A percentile compares a stretch with the other conserved stretches of the same genome.
phyloP scores from a whole-genome alignment of 2,888 invertebrate genomes.

The Papilio elwesi region DNA sequence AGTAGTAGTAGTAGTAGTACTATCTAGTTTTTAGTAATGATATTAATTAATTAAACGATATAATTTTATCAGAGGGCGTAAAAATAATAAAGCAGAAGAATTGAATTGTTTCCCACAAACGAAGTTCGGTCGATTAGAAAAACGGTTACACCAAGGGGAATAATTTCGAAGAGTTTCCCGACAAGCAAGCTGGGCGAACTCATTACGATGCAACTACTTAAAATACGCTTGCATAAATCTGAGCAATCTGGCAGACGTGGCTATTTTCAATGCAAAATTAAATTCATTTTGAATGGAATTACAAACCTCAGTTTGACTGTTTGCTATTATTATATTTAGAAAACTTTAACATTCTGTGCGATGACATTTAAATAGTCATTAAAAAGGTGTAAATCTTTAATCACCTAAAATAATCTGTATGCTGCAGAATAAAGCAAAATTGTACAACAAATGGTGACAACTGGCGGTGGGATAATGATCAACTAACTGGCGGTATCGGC shows the following conservation, averaged over 20 bases:
- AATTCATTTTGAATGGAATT: constrained; percentile 28
- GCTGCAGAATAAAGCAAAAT: too few species aligned
- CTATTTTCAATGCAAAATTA: constrained; percentile 31
- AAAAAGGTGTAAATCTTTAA: too few species aligned
- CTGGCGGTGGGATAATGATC: too few species aligned
- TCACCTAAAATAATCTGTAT: too few species aligned
- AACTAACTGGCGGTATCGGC: too few species aligned
- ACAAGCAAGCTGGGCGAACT: constrained; percentile 21
- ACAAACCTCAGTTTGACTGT: constrained; percentile 25
- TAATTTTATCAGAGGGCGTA: neutral
- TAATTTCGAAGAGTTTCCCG: constrained; percentile 25
- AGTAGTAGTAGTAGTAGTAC: too few species aligned
- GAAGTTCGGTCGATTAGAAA: constrained; percentile 9
- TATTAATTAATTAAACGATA: neutral
- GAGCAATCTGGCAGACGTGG: constrained; percentile 30
- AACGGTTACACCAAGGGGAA: constrained; percentile 12
- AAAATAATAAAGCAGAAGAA: neutral
- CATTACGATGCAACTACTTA: constrained; percentile 34
- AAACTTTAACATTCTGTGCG: neutral
- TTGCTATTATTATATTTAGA: constrained; percentile 1
- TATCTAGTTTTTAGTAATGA: neutral
- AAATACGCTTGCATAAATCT: constrained; percentile 35
- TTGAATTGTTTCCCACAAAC: neutral
- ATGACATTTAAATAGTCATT: neutral
- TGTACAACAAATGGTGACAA: too few species aligned